Evolutionary conservation across 2,113 vertebrate species (phyloP), one percentile per base, ranked within the genome.

Genomic region (Datnioides undecimradiatus): DNA sequence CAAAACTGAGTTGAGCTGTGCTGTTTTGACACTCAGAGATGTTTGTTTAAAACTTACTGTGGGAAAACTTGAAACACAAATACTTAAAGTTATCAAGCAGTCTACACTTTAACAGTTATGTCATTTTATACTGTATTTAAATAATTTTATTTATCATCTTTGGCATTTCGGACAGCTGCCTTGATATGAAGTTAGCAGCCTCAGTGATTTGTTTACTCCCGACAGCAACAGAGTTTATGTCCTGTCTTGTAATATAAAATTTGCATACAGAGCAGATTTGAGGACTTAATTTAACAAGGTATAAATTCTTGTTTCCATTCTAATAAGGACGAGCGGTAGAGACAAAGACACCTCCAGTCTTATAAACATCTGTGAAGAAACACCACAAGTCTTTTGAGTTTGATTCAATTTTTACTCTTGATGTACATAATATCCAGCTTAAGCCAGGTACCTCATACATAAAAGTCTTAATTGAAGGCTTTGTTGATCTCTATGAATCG

Each of bases 341-440:
- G 8, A 34, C 16, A 36, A 2, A 49, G 4, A 66, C 13, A 31
- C n/a, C 1, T n/a, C n/a, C 14, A 52, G 51, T 33, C 12, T 23
- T 16, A 8, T 3, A 2, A 52, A 17, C 9, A 36, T 21, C 52
- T 70, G 12, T 49, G 21, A 85, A 81, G 33, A 82, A 86, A 7
- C 25, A 75, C 46, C 58, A 83, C 0, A 21, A 90, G 55, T 64
- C 83, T 36, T 60, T 48, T 31, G 75, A 31, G 29, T 87, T 88
- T 83, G 70, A 73, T 80, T 76, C 4, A 45, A 16, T 63, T 70
- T 91, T 83, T 89, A 87, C 84, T 92, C 49, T 85, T 86, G 21
- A 79, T 69, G 78, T 62, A 84, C 64, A 87, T 73, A 69, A 89
- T 80, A 86, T 87, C 82, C 86, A 86, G 73, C 87, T 65, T 34